These are phyloP conservation scores for Telenomus remus DNA, from an alignment of 1,140 invertebrate species.

Conservation along the genomic window DNA sequence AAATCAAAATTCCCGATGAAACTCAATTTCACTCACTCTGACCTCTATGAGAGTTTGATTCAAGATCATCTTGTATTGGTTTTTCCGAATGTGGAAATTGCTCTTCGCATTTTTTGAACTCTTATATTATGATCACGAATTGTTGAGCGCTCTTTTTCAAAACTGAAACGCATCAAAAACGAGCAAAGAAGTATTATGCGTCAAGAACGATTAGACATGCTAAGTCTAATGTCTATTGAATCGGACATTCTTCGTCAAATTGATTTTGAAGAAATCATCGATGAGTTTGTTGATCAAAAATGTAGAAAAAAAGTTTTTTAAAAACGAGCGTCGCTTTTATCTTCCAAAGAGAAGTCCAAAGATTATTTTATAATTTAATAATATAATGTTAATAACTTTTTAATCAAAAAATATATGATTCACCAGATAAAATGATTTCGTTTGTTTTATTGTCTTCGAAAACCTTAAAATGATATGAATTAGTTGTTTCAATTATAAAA, in stretches of 20 bases:
- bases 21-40: slow-evolving; percentile 10
- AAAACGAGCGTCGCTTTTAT: too few species aligned
- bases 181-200: slow-evolving; percentile 11
- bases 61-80: slow-evolving; percentile 6
- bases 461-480: too few species aligned
- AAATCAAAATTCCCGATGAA: slow-evolving; percentile 6
- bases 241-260: slow-evolving; percentile 7
- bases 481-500: not conserved
- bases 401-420: too few species aligned
- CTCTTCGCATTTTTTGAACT: slow-evolving; percentile 16
- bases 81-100: slow-evolving; percentile 27
- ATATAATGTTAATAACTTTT: too few species aligned
- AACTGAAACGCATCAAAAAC: slow-evolving; percentile 21
- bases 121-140: slow-evolving; percentile 25
- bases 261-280: not conserved
- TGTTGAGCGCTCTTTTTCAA: slow-evolving; percentile 27
- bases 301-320: too few species aligned
- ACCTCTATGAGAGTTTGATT: slow-evolving; percentile 22
- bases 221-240: slow-evolving; percentile 17
- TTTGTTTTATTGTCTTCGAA: too few species aligned
- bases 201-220: slow-evolving; percentile 22
- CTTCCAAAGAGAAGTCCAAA: too few species aligned
- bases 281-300: too few species aligned
- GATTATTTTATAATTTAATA: too few species aligned
- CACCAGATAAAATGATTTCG: too few species aligned